Evolutionary conservation across 2,888 invertebrate species (phyloP), one percentile per base, ranked within the genome.

Genomic region (Drosophila imparisetae): DNA sequence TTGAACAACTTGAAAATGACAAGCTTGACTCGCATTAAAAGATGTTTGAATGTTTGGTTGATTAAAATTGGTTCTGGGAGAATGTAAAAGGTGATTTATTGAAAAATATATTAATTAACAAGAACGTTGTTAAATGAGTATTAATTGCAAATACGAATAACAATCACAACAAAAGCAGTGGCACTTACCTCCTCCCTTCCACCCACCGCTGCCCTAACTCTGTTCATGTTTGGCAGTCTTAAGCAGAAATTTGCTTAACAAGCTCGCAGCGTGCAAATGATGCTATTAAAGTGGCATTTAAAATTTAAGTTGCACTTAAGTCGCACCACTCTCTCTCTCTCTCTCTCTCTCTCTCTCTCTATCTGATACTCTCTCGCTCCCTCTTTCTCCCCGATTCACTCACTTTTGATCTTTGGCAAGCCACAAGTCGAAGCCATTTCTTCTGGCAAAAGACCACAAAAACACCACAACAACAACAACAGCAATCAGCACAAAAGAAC

Each of bases 271-370:
- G 91, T 91, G 91, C 91, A 91, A 91, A 91, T 91, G 90, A 90
- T 90, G 91, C 91, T 84, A 90, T 91, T 91, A 90, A 90, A 91
- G 86, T 90, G 90, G 87, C 91, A 87, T 91, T 91, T 91, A 90
- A 90, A 91, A 91, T 89, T 89, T 90, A 86, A 91, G 88, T 80
- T 88, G 75, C 86, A 83, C 75, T 81, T 78, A 69, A 78, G 61
- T 86, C 86, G 72, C 83, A 59, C 84, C 81, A 71, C 68, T 74
- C 60, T 59, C 57, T 50, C 66, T 61, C 73, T 78, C 40, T 40
- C n/a, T n/a, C n/a, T n/a, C n/a, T n/a, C 75, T 55, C 49, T 32
- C 40, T 40, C 27, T 32, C 13, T 45, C 13, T 21, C 13, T 21
- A 21, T 7, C 13, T 50, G 10, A 29, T 42, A 36, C 45, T 49